These are phyloP conservation scores for Physella acuta DNA, from an alignment of 1,140 invertebrate species.

Conservation along the genomic window DNA sequence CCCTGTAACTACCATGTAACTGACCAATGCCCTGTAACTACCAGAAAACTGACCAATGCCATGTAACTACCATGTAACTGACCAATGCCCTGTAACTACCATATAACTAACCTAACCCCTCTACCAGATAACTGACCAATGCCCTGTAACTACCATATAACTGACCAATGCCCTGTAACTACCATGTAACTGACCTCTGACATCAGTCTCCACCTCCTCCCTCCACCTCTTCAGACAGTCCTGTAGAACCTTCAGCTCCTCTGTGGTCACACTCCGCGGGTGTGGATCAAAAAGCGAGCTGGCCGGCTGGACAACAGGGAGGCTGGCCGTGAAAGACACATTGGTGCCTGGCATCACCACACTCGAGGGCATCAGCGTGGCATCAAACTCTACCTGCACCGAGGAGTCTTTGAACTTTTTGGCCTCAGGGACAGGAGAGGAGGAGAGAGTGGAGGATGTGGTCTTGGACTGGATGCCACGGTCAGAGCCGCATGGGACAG, in stretches of 20 bases:
- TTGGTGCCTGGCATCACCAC: not conserved
- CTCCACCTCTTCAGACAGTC: slow-evolving; percentile 60
- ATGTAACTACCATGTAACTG: too few relatives aligned
- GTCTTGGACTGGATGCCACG: not conserved
- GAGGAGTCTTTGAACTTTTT: slow-evolving; percentile 25
- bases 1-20: too few relatives aligned
- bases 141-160: too few relatives aligned
- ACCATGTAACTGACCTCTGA: too few relatives aligned
- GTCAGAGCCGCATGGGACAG: not conserved
- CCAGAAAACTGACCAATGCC: too few relatives aligned
- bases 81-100: too few relatives aligned
- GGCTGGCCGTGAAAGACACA: not conserved
- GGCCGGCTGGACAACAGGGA: not conserved
- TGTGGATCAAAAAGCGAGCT: slow-evolving; percentile 4
- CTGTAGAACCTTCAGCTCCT: slow-evolving; percentile 57
- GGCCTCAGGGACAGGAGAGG: slow-evolving; percentile 18
- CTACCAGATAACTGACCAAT: too few relatives aligned
- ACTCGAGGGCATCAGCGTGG: slow-evolving; percentile 5
- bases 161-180: too few relatives aligned
- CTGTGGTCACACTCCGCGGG: slow-evolving; percentile 52
- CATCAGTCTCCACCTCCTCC: slow-evolving; percentile 59
- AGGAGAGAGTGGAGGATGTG: not conserved
- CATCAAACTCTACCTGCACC: slow-evolving; percentile 13
- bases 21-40: too few relatives aligned
- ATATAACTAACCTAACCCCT: too few relatives aligned